Percentiles rank a stretch among this genome's conserved stretches.
phyloP scores from a whole-genome alignment of 1,140 invertebrate species.

The Sycophaga agraensis region DNA sequence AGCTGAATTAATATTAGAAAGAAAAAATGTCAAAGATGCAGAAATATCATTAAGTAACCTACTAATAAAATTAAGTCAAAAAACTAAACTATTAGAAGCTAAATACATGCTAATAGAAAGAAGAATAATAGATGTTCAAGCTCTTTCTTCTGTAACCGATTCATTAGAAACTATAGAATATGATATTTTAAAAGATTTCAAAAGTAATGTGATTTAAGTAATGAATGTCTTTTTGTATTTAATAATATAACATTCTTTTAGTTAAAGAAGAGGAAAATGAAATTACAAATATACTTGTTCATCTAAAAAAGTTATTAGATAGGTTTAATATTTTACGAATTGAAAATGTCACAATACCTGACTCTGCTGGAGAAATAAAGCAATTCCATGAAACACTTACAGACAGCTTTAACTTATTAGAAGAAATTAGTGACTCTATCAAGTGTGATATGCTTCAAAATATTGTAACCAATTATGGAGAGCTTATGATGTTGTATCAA shows the following conservation, averaged over 20 bases:
- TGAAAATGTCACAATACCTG: conserved; percentile 25
- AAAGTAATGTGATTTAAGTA: background rate
- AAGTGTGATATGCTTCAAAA: conserved; percentile 7
- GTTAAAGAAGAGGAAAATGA: conserved; percentile 8
- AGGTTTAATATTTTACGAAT: conserved; percentile 23
- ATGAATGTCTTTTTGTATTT: too few species aligned
- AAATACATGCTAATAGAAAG: conserved; percentile 3
- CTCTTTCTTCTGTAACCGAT: background rate
- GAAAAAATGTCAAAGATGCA: conserved; percentile 9
- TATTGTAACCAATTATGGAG: background rate
- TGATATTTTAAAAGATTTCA: background rate
- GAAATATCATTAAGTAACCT: background rate
- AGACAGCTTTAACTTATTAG: conserved; percentile 4
- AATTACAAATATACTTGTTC: background rate
- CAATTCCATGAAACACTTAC: conserved; percentile 13
- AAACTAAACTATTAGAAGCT: conserved; percentile 12
- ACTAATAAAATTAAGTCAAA: conserved; percentile 11
- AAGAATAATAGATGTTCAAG: conserved; percentile 19
- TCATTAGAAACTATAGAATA: conserved; percentile 6
- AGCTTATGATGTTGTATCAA: conserved; percentile 1
- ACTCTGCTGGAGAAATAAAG: background rate
- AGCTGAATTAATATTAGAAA: conserved; percentile 20
- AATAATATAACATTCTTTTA: background rate
- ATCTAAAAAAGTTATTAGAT: conserved; percentile 15
- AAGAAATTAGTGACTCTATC: conserved; percentile 8